Evolutionary conservation across 2,888 invertebrate species (phyloP).

Genomic region (Andrena marginata): DNA sequence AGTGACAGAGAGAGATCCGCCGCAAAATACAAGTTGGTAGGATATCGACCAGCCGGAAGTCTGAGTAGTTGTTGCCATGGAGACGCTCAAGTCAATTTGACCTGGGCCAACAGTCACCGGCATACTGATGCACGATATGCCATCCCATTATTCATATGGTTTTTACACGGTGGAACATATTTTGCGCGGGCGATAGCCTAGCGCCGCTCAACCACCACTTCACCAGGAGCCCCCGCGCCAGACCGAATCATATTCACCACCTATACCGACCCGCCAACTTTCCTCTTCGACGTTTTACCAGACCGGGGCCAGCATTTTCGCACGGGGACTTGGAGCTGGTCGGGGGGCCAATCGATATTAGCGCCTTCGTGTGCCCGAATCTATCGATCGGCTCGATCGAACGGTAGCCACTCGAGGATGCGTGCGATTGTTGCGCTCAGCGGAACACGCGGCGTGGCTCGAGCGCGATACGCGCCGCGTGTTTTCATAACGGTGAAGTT

Average conservation of each 20-base stretch:
- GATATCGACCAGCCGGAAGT: slow-evolving; percentile 86
- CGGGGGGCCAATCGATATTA: too few species aligned
- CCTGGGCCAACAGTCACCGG: slow-evolving; percentile 84
- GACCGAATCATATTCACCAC: slow-evolving; percentile 46
- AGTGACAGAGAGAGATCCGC: slow-evolving; percentile 76
- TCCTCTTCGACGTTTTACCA: slow-evolving; percentile 2
- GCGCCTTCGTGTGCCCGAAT: neutral
- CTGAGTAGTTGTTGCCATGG: slow-evolving; percentile 86
- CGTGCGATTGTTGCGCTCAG: neutral
- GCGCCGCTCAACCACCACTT: slow-evolving; percentile 50
- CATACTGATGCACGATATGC: slow-evolving; percentile 81
- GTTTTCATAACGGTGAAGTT: slow-evolving; percentile 1
- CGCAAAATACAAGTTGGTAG: slow-evolving; percentile 83
- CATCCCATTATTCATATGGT: slow-evolving; percentile 80
- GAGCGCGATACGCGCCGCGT: neutral
- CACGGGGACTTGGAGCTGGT: too few species aligned
- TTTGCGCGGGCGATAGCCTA: slow-evolving; percentile 65
- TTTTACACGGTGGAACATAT: slow-evolving; percentile 73
- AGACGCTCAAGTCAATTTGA: slow-evolving; percentile 87
- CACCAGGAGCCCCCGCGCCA: slow-evolving; percentile 21
- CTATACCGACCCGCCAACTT: neutral
- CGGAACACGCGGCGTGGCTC: neutral
- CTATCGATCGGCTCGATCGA: slow-evolving; percentile 12
- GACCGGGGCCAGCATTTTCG: neutral
- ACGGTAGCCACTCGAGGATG: slow-evolving; percentile 5